Evolutionary conservation across 53 echinoderm and acorn worm species (phyloP).

Genomic region (Hippasteria phrygiana): DNA sequence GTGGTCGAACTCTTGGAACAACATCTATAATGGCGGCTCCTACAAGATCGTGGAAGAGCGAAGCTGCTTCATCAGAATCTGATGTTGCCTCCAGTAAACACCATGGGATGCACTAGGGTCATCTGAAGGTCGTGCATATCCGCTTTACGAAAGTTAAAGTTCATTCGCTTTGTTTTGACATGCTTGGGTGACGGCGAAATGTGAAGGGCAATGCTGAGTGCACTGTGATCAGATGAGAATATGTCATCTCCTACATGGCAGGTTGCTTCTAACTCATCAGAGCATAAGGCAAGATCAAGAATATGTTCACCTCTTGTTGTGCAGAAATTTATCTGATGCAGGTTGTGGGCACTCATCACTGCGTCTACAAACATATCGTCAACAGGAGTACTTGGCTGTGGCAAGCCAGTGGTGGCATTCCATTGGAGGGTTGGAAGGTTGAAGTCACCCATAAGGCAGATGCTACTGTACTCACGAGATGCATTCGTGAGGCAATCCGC

Average conservation of each 20-base stretch:
- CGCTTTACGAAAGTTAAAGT: too few relatives aligned
- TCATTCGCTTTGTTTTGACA: not conserved
- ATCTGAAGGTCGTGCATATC: conserved; percentile 2
- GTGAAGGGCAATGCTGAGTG: not conserved
- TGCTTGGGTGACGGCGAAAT: conserved; percentile 2
- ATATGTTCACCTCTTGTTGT: conserved; percentile 17
- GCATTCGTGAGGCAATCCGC: conserved; percentile 37
- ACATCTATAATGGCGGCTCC: conserved; percentile 10
- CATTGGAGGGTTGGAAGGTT: conserved; percentile 39
- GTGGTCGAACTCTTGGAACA: not conserved
- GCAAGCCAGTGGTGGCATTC: conserved; percentile 10
- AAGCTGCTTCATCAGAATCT: not conserved
- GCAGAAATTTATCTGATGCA: conserved; percentile 19
- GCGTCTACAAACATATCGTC: conserved; percentile 52
- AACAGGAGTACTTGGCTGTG: conserved; percentile 3
- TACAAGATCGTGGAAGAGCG: conserved; percentile 16
- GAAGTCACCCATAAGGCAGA: conserved; percentile 43
- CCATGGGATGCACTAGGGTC: conserved; percentile 32
- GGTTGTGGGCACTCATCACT: conserved; percentile 18
- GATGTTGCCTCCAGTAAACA: conserved; percentile 5
- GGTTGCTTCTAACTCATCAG: conserved; percentile 12
- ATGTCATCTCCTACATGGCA: not conserved
- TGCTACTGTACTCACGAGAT: conserved; percentile 19
- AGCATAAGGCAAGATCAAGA: conserved; percentile 52
- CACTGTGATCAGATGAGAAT: not conserved